Evolutionary conservation across 2,888 invertebrate species (phyloP).

Genomic region (Nyleta sp.): DNA sequence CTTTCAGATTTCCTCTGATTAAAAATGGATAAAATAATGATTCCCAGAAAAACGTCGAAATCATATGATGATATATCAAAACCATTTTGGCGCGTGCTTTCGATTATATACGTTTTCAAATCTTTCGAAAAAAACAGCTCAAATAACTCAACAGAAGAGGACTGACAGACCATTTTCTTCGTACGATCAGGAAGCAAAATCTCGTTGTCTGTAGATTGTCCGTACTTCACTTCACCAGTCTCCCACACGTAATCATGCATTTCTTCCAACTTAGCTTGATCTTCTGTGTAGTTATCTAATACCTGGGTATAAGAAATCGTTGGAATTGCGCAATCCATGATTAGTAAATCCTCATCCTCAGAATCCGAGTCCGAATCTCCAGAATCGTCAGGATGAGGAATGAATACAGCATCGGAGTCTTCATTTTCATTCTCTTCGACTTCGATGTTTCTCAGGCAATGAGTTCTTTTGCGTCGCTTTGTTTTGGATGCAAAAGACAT

Average conservation of each 20-base stretch:
- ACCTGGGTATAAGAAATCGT: slow-evolving; percentile 19
- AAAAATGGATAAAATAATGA: slow-evolving; percentile 52
- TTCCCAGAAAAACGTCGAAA: slow-evolving; percentile 52
- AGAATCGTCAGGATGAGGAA: slow-evolving; percentile 17
- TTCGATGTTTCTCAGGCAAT: slow-evolving; percentile 23
- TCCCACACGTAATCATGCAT: slow-evolving; percentile 26
- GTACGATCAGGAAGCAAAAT: slow-evolving; percentile 27
- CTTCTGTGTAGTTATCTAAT: slow-evolving; percentile 26
- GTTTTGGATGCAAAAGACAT: slow-evolving; percentile 22
- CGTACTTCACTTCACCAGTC: slow-evolving; percentile 14
- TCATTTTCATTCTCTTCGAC: slow-evolving; percentile 12
- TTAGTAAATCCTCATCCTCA: slow-evolving; percentile 20
- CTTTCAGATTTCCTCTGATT: slow-evolving; percentile 50
- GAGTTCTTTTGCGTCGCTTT: slow-evolving; percentile 10
- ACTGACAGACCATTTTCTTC: slow-evolving; percentile 21
- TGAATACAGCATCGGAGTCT: background rate
- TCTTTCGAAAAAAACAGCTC: slow-evolving; percentile 26
- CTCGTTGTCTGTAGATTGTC: slow-evolving; percentile 9
- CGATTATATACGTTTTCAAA: slow-evolving; percentile 24
- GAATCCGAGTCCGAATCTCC: slow-evolving; percentile 29
- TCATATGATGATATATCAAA: slow-evolving; percentile 21
- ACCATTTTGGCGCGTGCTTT: slow-evolving; percentile 22
- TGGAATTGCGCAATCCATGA: slow-evolving; percentile 23
- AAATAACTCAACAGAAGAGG: slow-evolving; percentile 21
- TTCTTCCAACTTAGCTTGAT: slow-evolving; percentile 35